phyloP scores from a whole-genome alignment of 2,113 vertebrate genomes.

The Phaethornis superciliosus region DNA sequence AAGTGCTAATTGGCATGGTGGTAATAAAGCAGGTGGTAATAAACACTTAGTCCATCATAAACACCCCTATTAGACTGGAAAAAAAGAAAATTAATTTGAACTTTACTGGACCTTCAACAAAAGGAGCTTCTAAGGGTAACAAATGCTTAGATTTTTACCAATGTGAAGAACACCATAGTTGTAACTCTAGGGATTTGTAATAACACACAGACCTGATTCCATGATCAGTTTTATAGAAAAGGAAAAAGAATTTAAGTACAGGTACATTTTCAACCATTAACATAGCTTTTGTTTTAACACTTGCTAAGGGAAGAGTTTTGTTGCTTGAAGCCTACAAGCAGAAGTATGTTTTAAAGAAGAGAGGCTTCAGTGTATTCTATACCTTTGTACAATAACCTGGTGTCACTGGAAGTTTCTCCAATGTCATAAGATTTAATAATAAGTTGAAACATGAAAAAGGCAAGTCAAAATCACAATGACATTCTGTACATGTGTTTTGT shows the following conservation, averaged over 20 bases:
- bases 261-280: neutral
- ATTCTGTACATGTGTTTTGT: neutral
- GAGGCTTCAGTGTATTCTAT: neutral
- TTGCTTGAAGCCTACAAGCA: neutral
- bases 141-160: constrained; percentile 25
- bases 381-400: neutral
- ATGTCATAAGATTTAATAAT: neutral
- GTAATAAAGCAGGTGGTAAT: constrained; percentile 54
- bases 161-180: neutral
- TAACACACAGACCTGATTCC: neutral
- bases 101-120: constrained; percentile 49
- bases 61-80: constrained; percentile 10
- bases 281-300: neutral
- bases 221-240: neutral
- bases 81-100: constrained; percentile 59
- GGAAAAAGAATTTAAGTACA: neutral
- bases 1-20: constrained; percentile 70
- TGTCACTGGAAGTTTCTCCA: constrained; percentile 38
- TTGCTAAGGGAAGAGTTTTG: neutral
- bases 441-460: neutral
- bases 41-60: constrained; percentile 49
- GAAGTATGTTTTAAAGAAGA: neutral
- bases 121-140: neutral
- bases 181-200: neutral
- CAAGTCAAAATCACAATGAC: neutral